These are phyloP conservation scores for Myodes glareolus DNA, from an alignment of 2,113 vertebrate genomes.

Conservation along the genomic window DNA sequence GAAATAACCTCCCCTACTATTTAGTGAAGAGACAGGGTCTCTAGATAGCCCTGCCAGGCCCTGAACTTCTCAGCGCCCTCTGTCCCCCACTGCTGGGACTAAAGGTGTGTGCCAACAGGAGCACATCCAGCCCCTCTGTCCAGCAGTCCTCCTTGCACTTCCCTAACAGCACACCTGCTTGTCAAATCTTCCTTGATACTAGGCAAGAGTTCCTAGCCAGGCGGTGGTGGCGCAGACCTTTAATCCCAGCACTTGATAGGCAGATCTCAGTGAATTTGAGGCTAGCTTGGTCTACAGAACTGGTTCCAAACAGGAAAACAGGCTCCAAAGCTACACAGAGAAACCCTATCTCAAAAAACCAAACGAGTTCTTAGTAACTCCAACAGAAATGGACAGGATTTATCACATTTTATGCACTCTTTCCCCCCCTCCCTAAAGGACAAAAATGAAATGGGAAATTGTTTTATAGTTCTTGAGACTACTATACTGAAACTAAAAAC, in stretches of 20 bases:
- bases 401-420: background rate
- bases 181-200: background rate
- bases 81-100: background rate
- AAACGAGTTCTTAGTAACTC: background rate
- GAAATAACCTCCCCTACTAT: background rate
- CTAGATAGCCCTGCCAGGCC: background rate
- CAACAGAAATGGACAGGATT: background rate
- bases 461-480: constrained; percentile 31
- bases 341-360: no score
- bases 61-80: background rate
- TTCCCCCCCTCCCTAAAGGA: background rate
- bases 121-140: background rate
- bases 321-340: no score
- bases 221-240: no score
- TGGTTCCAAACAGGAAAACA: no score
- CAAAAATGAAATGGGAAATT: constrained; percentile 47
- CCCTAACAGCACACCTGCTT: background rate
- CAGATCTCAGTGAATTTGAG: no score
- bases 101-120: background rate
- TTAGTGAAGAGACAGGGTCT: background rate
- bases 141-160: background rate
- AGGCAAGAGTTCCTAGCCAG: background rate
- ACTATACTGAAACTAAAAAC: background rate
- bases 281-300: no score
- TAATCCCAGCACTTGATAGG: no score